Evolutionary conservation across 64 coral and sea anemone genomes (phyloP).

Genomic region (Actinia equina): DNA sequence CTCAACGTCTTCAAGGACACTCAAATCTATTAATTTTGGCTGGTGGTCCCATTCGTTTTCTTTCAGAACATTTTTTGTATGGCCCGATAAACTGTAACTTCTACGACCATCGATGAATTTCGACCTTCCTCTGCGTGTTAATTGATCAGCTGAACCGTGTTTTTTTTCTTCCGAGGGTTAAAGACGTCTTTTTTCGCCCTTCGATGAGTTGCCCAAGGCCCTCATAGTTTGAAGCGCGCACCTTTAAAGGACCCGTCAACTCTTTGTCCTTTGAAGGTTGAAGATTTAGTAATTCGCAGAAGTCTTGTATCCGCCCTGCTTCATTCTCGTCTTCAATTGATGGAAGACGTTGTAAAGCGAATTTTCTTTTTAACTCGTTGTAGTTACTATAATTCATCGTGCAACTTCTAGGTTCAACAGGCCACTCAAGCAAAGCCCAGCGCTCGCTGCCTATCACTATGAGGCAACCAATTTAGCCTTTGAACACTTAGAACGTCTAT

Average conservation of each 20-base stretch:
- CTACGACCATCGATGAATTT: not conserved
- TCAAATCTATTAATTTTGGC: not conserved
- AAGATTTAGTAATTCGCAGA: not conserved
- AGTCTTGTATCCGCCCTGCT: not conserved
- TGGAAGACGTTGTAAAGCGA: not conserved
- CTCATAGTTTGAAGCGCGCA: not conserved
- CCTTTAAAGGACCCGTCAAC: not conserved
- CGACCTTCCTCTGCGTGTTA: not conserved
- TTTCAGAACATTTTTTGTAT: not conserved
- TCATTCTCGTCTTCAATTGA: not conserved
- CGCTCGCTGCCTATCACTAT: no score
- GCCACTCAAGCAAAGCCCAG: no score
- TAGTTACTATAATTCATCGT: not conserved
- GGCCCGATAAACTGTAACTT: not conserved
- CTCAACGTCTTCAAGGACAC: not conserved
- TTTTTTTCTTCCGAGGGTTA: not conserved
- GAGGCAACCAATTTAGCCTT: no score
- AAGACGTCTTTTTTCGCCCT: not conserved
- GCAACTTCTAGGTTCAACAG: no score
- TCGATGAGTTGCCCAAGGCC: not conserved
- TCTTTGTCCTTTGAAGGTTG: not conserved
- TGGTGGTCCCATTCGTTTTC: not conserved
- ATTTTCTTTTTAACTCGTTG: not conserved
- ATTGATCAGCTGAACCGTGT: not conserved
- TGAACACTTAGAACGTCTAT: no score